A percentile compares a stretch with the other conserved stretches of the same genome.
These are phyloP conservation scores for Lysiphlebus fabarum DNA, from an alignment of 1,140 invertebrate species.

Conservation along the genomic window DNA sequence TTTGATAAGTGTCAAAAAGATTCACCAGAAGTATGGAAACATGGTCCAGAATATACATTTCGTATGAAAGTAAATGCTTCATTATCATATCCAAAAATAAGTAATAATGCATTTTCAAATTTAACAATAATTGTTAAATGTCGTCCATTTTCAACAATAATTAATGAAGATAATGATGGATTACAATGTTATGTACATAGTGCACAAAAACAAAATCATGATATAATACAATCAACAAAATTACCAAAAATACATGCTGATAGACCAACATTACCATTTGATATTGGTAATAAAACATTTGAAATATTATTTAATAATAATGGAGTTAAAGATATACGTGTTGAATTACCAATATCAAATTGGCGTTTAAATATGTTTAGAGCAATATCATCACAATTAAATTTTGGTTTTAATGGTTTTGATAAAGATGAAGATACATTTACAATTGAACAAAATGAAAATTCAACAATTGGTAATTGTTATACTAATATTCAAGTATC, in stretches of 20 bases:
- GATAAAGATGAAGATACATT: constrained; percentile 18
- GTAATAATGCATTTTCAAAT: constrained; percentile 7
- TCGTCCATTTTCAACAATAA: constrained; percentile 3
- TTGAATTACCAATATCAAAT: not conserved
- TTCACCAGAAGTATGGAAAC: constrained; percentile 19
- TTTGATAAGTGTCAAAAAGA: constrained; percentile 14
- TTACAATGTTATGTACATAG: constrained; percentile 14
- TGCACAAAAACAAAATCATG: not conserved
- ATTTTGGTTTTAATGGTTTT: constrained; percentile 17
- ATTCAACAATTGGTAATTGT: constrained; percentile 17
- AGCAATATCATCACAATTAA: constrained; percentile 9
- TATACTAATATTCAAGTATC: constrained; percentile 18
- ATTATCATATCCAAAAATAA: not conserved
- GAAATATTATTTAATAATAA: constrained; percentile 18
- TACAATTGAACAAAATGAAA: constrained; percentile 13
- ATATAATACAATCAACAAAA: not conserved
- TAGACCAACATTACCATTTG: not conserved
- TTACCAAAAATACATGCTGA: not conserved
- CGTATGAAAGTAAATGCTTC: constrained; percentile 10
- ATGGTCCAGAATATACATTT: constrained; percentile 20
- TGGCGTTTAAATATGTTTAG: not conserved
- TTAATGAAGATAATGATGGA: not conserved
- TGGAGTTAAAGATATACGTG: constrained; percentile 6
- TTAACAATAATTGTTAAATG: constrained; percentile 13
- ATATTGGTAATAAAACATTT: constrained; percentile 7